phyloP scores from a whole-genome alignment of 1,140 invertebrate genomes.

The Papilio machaon region DNA sequence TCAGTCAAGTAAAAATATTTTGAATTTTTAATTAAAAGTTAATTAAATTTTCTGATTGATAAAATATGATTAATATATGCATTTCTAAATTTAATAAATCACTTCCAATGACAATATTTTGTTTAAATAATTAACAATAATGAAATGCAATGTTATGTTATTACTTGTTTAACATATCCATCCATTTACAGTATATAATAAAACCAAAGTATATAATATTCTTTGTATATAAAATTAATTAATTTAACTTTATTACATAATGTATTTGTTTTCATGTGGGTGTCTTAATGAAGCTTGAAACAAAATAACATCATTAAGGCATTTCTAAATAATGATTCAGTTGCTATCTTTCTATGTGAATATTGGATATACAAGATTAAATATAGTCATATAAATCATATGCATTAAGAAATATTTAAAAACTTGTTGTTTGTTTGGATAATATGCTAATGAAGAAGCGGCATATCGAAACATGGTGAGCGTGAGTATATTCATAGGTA shows the following conservation, averaged over 20 bases:
- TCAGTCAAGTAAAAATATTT: too few species aligned
- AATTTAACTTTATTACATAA: background rate
- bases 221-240: background rate
- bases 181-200: background rate
- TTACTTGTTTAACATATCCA: background rate
- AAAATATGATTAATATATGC: too few species aligned
- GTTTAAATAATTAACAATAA: background rate
- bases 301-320: background rate
- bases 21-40: too few species aligned
- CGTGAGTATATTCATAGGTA: background rate
- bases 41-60: too few species aligned
- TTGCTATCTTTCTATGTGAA: background rate
- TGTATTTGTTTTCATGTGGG: background rate
- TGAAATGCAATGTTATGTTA: background rate
- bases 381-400: background rate
- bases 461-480: background rate
- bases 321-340: background rate
- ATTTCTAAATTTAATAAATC: too few species aligned
- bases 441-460: constrained; percentile 1
- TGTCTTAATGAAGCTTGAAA: background rate
- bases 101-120: background rate
- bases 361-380: background rate
- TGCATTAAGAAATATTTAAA: background rate
- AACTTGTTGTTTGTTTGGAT: background rate
- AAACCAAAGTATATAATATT: background rate